Evolutionary conservation across 2,888 invertebrate genomes (phyloP), one percentile per base, ranked within the genome.

Genomic region (Leucophenga maculata): DNA sequence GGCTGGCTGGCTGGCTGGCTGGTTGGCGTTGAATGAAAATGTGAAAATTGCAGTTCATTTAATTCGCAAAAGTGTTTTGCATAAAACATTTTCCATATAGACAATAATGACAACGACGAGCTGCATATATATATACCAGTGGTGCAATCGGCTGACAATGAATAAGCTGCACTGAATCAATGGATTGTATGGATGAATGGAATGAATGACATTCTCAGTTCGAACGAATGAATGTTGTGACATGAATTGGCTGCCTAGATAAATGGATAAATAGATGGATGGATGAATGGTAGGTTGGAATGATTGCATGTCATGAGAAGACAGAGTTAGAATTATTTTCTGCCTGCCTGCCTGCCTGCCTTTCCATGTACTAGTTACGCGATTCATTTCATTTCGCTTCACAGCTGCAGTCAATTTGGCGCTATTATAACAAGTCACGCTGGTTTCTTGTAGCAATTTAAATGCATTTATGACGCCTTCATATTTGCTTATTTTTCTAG

Each of bases 31-130:
- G 22, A 31, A 14, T 22, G 4, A 52, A 65, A 65, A 65, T 65
- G 52, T 32, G 50, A 65, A 65, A 52, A 65, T 54, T 65, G 65
- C 65, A 65, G 65, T 65, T 54, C 65, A 65, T 65, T 65, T 65
- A 54, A 39, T 52, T 50, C n/a, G 50, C 16, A 52, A 52, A 52
- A 18, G 8, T 32, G 11, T 46, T 46, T 64, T 64, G 62, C 46
- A 48, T 59, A 22, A 46, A 62, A 60, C 39, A 60, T 60, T 50
- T 55, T 55, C 55, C 55, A 55, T 20, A 18, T 9, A 55, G 18
- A 20, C 52, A 52, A 52, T 14, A 55, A 55, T 1, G 11, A 13
- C 55, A 22, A 4, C 4, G 6, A 22, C 13, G 55, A n/a, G 55
- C 13, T 55, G n/a, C n/a, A n/a, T n/a, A n/a, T n/a, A n/a, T n/a